These are phyloP conservation scores for Ganaspis brasiliensis DNA, from an alignment of 2,888 invertebrate species.

Conservation along the genomic window DNA sequence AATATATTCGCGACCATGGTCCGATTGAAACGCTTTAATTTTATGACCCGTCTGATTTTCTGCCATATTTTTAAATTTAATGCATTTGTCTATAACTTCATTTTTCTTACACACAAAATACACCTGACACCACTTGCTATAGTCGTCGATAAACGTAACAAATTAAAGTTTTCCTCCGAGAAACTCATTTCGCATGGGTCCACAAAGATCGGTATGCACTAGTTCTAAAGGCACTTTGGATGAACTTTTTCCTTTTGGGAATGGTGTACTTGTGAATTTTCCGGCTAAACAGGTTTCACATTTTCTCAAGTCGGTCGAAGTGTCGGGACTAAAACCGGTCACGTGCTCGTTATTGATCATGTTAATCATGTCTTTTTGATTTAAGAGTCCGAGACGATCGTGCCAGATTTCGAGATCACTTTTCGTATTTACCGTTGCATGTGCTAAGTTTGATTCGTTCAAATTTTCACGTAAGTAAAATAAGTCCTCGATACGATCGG, in stretches of 20 bases:
- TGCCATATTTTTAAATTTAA: conserved; percentile 55
- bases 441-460: conserved; percentile 1
- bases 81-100: conserved; percentile 55
- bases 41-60: conserved; percentile 57
- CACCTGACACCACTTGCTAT: conserved; percentile 59
- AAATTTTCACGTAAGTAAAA: conserved; percentile 45
- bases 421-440: background rate
- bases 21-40: conserved; percentile 57
- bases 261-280: conserved; percentile 29
- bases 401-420: too few species aligned
- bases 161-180: conserved; percentile 59
- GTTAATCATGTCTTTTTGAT: conserved; percentile 46
- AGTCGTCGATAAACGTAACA: conserved; percentile 65
- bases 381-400: too few species aligned
- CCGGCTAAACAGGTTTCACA: conserved; percentile 4
- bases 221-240: conserved; percentile 51
- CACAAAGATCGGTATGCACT: conserved; percentile 57
- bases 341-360: too few species aligned
- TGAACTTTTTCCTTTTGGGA: background rate
- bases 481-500: conserved; percentile 49
- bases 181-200: conserved; percentile 58
- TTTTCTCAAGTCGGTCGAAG: background rate
- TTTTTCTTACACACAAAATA: conserved; percentile 56
- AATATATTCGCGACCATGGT: conserved; percentile 57
- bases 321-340: conserved; percentile 4